These are phyloP conservation scores for Mythimna vitellina DNA, from an alignment of 2,888 invertebrate species.

Conservation along the genomic window DNA sequence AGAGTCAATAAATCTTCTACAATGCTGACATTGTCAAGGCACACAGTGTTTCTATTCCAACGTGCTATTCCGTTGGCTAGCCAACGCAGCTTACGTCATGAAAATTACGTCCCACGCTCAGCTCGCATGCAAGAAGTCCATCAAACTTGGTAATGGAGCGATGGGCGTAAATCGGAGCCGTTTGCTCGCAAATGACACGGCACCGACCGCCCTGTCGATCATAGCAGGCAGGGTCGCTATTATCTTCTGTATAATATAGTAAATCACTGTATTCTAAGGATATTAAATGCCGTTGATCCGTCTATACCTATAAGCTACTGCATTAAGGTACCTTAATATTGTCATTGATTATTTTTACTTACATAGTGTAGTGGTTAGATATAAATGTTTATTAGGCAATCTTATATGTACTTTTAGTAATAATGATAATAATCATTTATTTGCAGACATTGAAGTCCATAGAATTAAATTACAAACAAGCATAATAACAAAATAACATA, in stretches of 20 bases:
- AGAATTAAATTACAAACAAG: no score
- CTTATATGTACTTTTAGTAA: no score
- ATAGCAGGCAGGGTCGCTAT: slow-evolving; percentile 25
- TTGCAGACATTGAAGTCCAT: no score
- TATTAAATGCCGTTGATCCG: background rate
- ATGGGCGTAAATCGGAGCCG: slow-evolving; percentile 54
- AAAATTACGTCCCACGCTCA: slow-evolving; percentile 35
- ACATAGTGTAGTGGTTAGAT: background rate
- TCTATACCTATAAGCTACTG: background rate
- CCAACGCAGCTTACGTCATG: slow-evolving; percentile 38
- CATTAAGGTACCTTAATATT: background rate
- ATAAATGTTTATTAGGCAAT: background rate
- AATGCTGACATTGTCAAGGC: slow-evolving; percentile 26
- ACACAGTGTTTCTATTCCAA: slow-evolving; percentile 34
- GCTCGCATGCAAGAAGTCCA: slow-evolving; percentile 55
- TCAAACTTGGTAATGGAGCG: slow-evolving; percentile 50
- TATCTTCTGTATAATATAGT: slow-evolving; percentile 18
- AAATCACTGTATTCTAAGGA: slow-evolving; percentile 4
- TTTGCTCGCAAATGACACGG: slow-evolving; percentile 49
- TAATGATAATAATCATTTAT: no score
- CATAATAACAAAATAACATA: no score
- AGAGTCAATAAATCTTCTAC: slow-evolving; percentile 18
- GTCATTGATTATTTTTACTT: background rate
- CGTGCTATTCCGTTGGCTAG: slow-evolving; percentile 33
- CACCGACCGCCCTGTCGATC: slow-evolving; percentile 26